Evolutionary conservation across 2,888 invertebrate genomes (phyloP).

Genomic region (Himalopsyche anomala): DNA sequence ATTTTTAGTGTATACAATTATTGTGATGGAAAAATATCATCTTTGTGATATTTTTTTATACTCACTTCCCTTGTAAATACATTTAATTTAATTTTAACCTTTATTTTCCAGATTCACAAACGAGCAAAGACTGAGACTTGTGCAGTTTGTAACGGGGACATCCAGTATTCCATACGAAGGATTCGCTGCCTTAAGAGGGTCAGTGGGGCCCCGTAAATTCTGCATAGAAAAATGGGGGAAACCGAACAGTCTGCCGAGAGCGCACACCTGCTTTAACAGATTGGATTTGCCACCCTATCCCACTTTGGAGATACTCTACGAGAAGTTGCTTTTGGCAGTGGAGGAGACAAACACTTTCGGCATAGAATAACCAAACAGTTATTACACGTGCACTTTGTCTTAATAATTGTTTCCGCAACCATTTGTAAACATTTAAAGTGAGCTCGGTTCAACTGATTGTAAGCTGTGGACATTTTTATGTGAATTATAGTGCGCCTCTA

Average conservation of each 20-base stretch:
- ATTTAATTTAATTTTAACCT: slow-evolving; percentile 1
- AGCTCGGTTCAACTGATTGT: slow-evolving; percentile 43
- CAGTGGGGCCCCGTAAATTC: slow-evolving; percentile 96
- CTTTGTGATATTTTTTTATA: background rate
- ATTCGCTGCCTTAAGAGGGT: slow-evolving; percentile 95
- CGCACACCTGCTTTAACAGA: slow-evolving; percentile 98
- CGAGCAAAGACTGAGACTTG: slow-evolving; percentile 92
- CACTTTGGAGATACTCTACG: slow-evolving; percentile 91
- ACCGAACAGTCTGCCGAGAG: slow-evolving; percentile 93
- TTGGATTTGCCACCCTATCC: slow-evolving; percentile 97
- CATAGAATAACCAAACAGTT: slow-evolving; percentile 83
- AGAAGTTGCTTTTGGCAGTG: slow-evolving; percentile 94
- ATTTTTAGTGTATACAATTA: no score
- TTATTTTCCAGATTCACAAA: slow-evolving; percentile 86
- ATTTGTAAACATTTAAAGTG: slow-evolving; percentile 49
- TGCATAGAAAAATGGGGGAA: slow-evolving; percentile 99
- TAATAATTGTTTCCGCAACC: slow-evolving; percentile 44
- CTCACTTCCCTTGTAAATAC: background rate
- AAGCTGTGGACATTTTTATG: slow-evolving; percentile 48
- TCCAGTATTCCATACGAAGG: slow-evolving; percentile 99
- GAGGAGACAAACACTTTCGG: slow-evolving; percentile 98
- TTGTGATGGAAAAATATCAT: no score
- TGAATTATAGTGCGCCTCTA: slow-evolving; percentile 64
- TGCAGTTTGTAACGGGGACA: slow-evolving; percentile 98
- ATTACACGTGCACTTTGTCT: slow-evolving; percentile 56